These are phyloP conservation scores for Leptinotarsa lineolata DNA, from an alignment of 1,140 invertebrate genomes.

Conservation along the genomic window DNA sequence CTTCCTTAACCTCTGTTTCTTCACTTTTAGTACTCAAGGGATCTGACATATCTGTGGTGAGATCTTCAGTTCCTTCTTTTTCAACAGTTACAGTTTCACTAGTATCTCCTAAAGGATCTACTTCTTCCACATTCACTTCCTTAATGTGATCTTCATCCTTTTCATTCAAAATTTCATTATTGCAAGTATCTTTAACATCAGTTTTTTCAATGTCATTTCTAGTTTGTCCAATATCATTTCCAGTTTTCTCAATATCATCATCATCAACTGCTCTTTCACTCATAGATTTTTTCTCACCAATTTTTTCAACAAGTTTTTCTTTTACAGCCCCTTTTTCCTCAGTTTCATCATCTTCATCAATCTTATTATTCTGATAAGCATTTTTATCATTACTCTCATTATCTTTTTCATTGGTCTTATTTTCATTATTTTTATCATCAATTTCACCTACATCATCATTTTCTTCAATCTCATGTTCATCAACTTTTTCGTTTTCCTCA, in stretches of 20 bases:
- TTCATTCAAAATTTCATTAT: neutral
- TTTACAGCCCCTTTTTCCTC: conserved; percentile 5
- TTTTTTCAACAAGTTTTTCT: conserved; percentile 20
- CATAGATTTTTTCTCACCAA: neutral
- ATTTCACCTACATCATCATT: neutral
- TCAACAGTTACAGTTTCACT: conserved; percentile 1
- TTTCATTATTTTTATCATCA: conserved; percentile 5
- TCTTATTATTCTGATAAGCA: no score
- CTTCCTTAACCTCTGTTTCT: neutral
- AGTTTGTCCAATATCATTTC: conserved; percentile 6
- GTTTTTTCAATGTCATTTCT: neutral
- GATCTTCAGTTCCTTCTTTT: conserved; percentile 19
- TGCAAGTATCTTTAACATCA: neutral
- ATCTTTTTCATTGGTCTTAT: neutral
- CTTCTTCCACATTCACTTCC: neutral
- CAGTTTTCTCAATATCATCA: neutral
- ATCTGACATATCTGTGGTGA: neutral
- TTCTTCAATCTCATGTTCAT: neutral
- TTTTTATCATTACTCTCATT: neutral
- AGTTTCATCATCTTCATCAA: neutral
- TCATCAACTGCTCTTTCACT: conserved; percentile 20
- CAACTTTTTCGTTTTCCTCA: neutral
- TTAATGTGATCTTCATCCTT: conserved; percentile 4
- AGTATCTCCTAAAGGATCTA: neutral
- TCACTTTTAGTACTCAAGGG: neutral